Conservation (phyloP, 1,140 invertebrate genomes). For the Musca vetustissima region DNA sequence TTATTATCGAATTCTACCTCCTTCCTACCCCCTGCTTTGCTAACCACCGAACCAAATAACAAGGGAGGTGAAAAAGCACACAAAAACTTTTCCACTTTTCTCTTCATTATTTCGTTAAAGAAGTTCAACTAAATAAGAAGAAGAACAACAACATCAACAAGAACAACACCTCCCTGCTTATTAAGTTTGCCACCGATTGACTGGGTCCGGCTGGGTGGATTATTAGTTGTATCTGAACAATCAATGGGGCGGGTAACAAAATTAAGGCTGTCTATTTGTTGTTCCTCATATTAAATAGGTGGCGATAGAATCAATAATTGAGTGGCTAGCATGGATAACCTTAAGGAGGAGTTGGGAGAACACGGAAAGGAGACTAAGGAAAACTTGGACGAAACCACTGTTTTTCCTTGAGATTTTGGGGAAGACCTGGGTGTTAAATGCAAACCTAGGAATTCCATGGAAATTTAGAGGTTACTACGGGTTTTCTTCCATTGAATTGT, state of each 20-base stretch:
- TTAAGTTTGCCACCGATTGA: background rate
- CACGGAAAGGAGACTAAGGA: too few species aligned
- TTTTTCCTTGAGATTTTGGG: too few species aligned
- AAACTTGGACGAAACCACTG: too few species aligned
- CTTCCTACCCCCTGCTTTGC: background rate
- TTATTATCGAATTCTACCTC: background rate
- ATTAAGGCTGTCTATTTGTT: background rate
- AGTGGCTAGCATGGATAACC: too few species aligned
- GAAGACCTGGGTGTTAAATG: too few species aligned
- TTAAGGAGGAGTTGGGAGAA: too few species aligned
- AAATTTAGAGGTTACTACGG: too few species aligned
- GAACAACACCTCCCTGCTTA: background rate
- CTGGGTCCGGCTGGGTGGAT: background rate
- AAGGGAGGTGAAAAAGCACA: background rate
- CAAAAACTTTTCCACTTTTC: slow-evolving; percentile 21
- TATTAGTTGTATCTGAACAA: background rate
- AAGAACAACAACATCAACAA: too few species aligned
- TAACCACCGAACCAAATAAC: background rate
- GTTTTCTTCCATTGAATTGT: too few species aligned
- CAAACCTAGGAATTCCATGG: too few species aligned
- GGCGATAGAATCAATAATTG: background rate
- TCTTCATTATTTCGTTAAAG: slow-evolving; percentile 16
- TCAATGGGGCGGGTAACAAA: background rate
- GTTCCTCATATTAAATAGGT: slow-evolving; percentile 16
- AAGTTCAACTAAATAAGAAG: slow-evolving; percentile 10